Evolutionary conservation across 1,140 invertebrate genomes (phyloP).

Genomic region (Philaenus spumarius): DNA sequence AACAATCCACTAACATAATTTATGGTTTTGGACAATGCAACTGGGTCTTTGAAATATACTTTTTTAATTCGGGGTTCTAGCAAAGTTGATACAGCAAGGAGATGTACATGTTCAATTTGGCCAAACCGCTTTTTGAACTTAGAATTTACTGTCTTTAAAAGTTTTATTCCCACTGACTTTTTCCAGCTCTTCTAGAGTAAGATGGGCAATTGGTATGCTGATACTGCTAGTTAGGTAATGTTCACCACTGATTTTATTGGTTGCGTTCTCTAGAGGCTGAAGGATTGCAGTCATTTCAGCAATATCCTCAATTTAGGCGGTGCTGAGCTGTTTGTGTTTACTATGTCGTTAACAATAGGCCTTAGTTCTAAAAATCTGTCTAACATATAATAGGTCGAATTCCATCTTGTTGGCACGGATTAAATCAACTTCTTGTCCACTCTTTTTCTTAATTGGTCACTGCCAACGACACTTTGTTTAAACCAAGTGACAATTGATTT

Average conservation of each 20-base stretch:
- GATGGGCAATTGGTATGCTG: no score
- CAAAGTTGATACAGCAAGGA: no score
- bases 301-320: conserved; percentile 3
- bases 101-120: no score
- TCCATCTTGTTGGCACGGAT: conserved; percentile 30
- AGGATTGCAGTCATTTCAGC: background rate
- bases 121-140: no score
- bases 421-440: conserved; percentile 26
- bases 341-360: conserved; percentile 5
- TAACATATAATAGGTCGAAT: conserved; percentile 26
- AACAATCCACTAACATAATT: no score
- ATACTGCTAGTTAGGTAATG: background rate
- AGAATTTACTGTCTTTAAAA: no score
- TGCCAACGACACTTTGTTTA: conserved; percentile 37
- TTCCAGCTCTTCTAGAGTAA: no score
- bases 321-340: background rate
- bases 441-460: conserved; percentile 32
- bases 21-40: no score
- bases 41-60: no score
- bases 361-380: conserved; percentile 22
- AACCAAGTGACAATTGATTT: conserved; percentile 38
- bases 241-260: background rate
- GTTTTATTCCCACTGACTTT: no score
- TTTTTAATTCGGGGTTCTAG: no score
- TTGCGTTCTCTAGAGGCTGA: background rate